A percentile compares a stretch with the other conserved stretches of the same genome.
phyloP scores from a whole-genome alignment of 2,888 invertebrate genomes.

The Spodoptera littoralis region DNA sequence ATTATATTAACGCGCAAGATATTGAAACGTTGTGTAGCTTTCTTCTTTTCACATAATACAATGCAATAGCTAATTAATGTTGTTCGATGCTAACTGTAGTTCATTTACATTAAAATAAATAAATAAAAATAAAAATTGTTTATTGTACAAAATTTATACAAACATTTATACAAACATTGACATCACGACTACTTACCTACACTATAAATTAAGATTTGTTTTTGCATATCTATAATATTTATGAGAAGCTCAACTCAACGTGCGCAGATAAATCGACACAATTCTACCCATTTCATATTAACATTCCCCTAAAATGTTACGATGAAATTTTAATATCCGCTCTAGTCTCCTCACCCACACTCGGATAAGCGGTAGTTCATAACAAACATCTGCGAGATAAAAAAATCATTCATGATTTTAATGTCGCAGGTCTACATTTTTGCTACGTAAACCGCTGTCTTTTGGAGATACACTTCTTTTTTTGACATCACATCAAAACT shows the following conservation, averaged over 20 bases:
- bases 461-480: not conserved
- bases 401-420: constrained; percentile 30
- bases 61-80: too few relatives aligned
- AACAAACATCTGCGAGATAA: constrained; percentile 32
- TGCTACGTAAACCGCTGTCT: constrained; percentile 10
- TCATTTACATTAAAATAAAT: too few relatives aligned
- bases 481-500: not conserved
- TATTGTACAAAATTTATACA: too few relatives aligned
- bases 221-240: too few relatives aligned
- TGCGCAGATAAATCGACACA: constrained; percentile 7
- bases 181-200: too few relatives aligned
- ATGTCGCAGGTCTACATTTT: constrained; percentile 40
- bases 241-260: too few relatives aligned
- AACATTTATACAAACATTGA: too few relatives aligned
- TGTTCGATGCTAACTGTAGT: too few relatives aligned
- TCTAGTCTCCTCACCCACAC: constrained; percentile 30
- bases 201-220: too few relatives aligned
- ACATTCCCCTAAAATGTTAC: constrained; percentile 10
- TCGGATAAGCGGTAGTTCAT: constrained; percentile 12
- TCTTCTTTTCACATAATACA: too few relatives aligned
- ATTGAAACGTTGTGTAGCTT: not conserved
- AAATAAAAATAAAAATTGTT: too few relatives aligned
- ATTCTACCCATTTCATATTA: not conserved
- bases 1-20: constrained; percentile 9
- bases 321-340: constrained; percentile 19